phyloP scores from a whole-genome alignment of 2,888 invertebrate species.

The Bursaphelenchus okinawaensis region DNA sequence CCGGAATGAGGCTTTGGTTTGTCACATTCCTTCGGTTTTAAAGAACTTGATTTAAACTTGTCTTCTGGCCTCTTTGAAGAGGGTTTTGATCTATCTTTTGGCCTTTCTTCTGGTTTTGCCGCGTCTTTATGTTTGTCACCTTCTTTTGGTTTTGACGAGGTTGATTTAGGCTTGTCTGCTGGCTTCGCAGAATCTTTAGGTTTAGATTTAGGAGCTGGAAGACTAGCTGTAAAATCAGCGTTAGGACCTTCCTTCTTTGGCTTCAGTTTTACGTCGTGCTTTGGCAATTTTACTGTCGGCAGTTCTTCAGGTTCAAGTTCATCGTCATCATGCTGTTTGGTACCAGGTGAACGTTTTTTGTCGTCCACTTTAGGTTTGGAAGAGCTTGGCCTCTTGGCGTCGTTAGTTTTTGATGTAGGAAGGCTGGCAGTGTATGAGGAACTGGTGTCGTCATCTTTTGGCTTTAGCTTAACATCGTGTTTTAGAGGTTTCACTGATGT shows the following conservation, averaged over 20 bases:
- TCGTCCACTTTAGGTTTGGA: not conserved
- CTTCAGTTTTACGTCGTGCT: conserved; percentile 15
- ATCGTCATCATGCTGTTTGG: conserved; percentile 9
- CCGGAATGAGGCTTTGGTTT: too few relatives aligned
- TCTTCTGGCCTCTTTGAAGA: conserved; percentile 13
- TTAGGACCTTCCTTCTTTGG: conserved; percentile 15
- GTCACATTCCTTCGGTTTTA: too few relatives aligned
- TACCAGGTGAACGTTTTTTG: not conserved
- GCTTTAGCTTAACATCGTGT: not conserved
- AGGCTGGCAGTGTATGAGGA: not conserved
- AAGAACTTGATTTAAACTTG: not conserved
- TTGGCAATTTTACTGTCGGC: not conserved
- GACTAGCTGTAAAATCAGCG: too few relatives aligned
- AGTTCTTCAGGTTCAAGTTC: conserved; percentile 16
- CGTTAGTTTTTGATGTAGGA: not conserved
- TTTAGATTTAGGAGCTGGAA: too few relatives aligned
- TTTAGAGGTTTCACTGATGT: not conserved
- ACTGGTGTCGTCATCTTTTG: not conserved
- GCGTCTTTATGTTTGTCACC: not conserved
- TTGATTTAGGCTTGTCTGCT: not conserved
- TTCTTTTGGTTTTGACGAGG: not conserved
- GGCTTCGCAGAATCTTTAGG: not conserved
- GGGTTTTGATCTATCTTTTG: conserved; percentile 2
- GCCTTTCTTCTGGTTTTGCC: not conserved
- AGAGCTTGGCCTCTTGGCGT: not conserved